These are phyloP conservation scores for Aegithalos caudatus DNA, from an alignment of 2,113 vertebrate genomes.

Conservation along the genomic window DNA sequence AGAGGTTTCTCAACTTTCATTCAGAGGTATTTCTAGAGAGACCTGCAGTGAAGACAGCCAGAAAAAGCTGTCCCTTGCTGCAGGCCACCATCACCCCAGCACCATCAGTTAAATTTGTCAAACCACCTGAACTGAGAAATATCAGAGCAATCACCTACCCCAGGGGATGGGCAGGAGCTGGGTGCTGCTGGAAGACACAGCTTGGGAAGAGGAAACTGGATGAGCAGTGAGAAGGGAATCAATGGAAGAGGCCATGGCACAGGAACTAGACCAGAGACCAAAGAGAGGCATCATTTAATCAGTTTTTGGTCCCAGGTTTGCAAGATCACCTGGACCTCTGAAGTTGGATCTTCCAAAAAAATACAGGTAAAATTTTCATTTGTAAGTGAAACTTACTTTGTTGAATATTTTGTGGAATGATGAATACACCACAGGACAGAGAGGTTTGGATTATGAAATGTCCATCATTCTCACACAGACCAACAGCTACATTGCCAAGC, in stretches of 20 bases:
- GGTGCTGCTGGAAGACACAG: neutral
- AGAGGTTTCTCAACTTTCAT: neutral
- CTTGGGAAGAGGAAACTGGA: neutral
- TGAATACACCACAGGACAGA: neutral
- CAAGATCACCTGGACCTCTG: neutral
- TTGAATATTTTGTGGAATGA: neutral
- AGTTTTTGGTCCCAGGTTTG: neutral
- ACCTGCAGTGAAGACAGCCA: neutral
- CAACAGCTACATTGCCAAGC: neutral
- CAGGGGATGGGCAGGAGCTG: neutral
- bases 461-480: neutral
- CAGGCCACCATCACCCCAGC: neutral
- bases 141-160: neutral
- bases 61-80: neutral
- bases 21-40: neutral
- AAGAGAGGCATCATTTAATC: neutral
- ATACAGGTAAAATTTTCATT: neutral
- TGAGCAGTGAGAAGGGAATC: neutral
- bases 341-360: neutral
- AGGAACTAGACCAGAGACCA: neutral
- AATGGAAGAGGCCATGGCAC: neutral
- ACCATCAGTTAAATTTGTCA: neutral
- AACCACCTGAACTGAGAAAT: neutral
- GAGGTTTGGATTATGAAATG: neutral
- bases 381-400: neutral